Evolutionary conservation across 2,113 vertebrate genomes (phyloP).

Genomic region (Ochotona princeps): DNA sequence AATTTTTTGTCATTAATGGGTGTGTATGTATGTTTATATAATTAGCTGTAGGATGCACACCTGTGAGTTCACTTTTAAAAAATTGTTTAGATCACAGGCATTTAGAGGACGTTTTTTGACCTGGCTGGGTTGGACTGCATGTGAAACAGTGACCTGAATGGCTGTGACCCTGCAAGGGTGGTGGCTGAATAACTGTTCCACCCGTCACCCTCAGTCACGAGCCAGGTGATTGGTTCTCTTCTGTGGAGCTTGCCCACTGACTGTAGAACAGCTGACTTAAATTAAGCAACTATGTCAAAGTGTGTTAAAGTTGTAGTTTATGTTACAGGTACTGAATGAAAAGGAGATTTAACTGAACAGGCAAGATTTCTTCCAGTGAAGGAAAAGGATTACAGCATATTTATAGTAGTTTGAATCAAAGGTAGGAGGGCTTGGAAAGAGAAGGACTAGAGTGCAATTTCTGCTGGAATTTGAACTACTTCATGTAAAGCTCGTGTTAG

Average conservation of each 20-base stretch:
- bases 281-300: neutral
- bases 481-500: neutral
- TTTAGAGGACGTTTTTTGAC: constrained; percentile 17
- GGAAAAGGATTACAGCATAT: constrained; percentile 32
- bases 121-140: constrained; percentile 15
- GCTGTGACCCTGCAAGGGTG: neutral
- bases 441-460: neutral
- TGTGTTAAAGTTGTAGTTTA: constrained; percentile 30
- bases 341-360: constrained; percentile 37
- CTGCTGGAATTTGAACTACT: neutral
- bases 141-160: neutral
- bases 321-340: neutral
- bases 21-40: neutral
- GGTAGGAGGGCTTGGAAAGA: neutral
- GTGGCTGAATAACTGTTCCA: neutral
- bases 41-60: constrained; percentile 3
- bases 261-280: constrained; percentile 5
- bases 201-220: neutral
- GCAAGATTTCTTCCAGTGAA: constrained; percentile 20
- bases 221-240: neutral
- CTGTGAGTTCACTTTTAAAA: neutral
- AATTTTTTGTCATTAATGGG: constrained; percentile 22
- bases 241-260: neutral
- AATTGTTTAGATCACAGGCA: neutral
- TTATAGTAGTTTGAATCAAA: constrained; percentile 7